phyloP scores from a whole-genome alignment of 2,797 vertebrate species.

The Xerus rutilus region DNA sequence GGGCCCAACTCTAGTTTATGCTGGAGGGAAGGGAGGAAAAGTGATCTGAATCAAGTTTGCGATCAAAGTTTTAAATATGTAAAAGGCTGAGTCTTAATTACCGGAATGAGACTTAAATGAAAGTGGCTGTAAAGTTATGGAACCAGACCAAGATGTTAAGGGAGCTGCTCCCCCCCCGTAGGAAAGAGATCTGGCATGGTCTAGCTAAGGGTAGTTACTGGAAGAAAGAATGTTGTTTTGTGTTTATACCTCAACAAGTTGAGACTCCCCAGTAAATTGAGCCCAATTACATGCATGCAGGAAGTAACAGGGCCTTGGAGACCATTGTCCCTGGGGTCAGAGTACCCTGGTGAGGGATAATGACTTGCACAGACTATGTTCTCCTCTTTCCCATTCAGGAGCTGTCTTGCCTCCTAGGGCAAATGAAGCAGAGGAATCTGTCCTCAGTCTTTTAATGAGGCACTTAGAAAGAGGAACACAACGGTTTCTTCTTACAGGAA shows the following conservation, averaged over 20 bases:
- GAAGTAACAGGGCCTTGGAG: not conserved
- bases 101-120: constrained; percentile 40
- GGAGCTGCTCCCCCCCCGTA: not conserved
- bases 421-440: not conserved
- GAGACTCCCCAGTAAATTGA: not conserved
- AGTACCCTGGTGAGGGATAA: not conserved
- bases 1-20: not conserved
- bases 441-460: constrained; percentile 31
- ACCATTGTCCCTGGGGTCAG: not conserved
- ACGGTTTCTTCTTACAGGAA: not conserved
- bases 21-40: not conserved
- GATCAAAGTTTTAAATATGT: constrained; percentile 52
- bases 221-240: constrained; percentile 37
- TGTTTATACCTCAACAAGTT: not conserved
- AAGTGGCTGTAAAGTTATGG: constrained; percentile 57
- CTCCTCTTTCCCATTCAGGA: not conserved
- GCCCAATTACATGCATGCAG: not conserved
- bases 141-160: constrained; percentile 53
- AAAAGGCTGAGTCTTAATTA: constrained; percentile 64
- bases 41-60: not conserved
- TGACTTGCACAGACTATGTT: not conserved
- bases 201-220: not conserved
- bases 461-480: not conserved
- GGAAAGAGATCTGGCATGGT: not conserved
- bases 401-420: not conserved